Base-by-base conservation (phyloP, 2,797 vertebrate species). In the Sarcoramphus papa region DNA sequence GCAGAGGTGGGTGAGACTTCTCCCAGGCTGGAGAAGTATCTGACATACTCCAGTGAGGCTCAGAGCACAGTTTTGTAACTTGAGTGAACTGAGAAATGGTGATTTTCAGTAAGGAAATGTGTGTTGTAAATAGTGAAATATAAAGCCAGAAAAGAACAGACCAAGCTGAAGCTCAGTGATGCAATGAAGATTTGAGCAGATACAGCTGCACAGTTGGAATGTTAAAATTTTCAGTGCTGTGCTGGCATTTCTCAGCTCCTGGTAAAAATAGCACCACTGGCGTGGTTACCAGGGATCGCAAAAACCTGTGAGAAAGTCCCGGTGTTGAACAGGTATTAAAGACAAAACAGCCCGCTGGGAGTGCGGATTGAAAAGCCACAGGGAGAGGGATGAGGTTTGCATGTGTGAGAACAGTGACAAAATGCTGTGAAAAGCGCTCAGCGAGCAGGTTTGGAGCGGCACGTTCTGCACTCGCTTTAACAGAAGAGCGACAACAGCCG, bases 171-270 rank as follows among this genome's bases (percentile, higher is more conserved):
- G 87, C 89, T 67, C 60, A 2, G 75, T 83, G 92, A 40, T 1
- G 4, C 62, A 64, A 30, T 0, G 2, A 15, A 27, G 85, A 68
- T 21, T 17, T 12, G 53, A 87, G 75, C 6, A 80, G 75, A 33
- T 28, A 6, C 81, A 93, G 85, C 85, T 83, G 92, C 92, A 91
- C 94, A 77, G 92, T 70, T 77, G 89, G 92, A 75, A 89, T 6
- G 63, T 30, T 79, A 40, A 85, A 63, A 65, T 54, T 64, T 56
- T 89, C 75, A 64, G 91, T 53, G 86, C 92, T 91, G 78, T 27
- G 72, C 85, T 88, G 92, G 92, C 87, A 82, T 92, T 88, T 87
- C 91, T 78, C 80, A 85, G 82, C 93, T 91, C 68, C 77, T 4
- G 43, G 56, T 90, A 92, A 92, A 93, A 91, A 93, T 50, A 95